Conservation (phyloP, 2,113 vertebrate genomes). For the Apaloderma vittatum region DNA sequence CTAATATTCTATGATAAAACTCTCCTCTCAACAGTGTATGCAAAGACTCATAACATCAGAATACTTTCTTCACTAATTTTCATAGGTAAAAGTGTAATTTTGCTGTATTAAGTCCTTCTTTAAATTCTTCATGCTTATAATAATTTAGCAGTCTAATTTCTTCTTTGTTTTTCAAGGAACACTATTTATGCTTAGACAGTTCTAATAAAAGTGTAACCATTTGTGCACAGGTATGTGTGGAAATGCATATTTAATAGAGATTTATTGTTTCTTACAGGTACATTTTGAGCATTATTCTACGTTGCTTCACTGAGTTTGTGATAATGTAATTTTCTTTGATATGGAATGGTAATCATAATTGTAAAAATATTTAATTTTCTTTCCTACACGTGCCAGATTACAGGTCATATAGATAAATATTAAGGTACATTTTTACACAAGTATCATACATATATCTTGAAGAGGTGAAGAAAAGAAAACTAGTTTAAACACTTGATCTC, state of each 20-base stretch:
- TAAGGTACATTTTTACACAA: neutral
- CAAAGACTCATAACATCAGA: neutral
- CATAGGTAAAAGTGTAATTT: neutral
- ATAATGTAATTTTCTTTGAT: neutral
- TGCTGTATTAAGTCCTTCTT: neutral
- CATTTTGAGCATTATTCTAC: neutral
- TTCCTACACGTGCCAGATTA: neutral
- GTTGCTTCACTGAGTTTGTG: neutral
- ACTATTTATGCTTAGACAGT: neutral
- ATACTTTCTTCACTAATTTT: neutral
- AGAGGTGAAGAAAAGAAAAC: neutral
- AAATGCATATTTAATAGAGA: neutral
- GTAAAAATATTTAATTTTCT: neutral
- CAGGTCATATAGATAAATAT: neutral
- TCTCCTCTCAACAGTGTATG: neutral
- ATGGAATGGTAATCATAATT: neutral
- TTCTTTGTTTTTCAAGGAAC: neutral
- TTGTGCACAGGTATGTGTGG: rapidly evolving
- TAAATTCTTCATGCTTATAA: neutral
- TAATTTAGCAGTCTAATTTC: neutral
- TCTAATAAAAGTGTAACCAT: neutral
- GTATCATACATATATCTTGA: neutral
- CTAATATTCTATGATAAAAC: neutral
- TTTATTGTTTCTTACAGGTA: neutral
- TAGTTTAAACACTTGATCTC: neutral